Evolutionary conservation across 1,140 invertebrate genomes (phyloP), one percentile per base, ranked within the genome.

Genomic region (Drosophila suzukii): DNA sequence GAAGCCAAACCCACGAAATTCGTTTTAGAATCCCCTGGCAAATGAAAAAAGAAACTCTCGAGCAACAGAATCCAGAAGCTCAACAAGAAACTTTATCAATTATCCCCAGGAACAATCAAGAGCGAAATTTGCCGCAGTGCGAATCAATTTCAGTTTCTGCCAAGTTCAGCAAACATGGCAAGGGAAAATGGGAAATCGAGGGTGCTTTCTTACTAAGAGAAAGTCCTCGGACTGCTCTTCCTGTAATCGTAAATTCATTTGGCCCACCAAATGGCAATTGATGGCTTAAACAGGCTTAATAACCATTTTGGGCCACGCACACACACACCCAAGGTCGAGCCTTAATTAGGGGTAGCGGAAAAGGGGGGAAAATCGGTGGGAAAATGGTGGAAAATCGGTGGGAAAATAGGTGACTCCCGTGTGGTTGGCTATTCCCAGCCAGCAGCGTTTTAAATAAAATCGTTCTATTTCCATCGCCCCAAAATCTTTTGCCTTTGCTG

Each of bases 161-260:
- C 66, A 60, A 46, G 46, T 53, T 50, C 60, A 43, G 36, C 54
- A 24, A 66, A 30, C 17, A 51, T 13, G n/a, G 30, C 13, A 6
- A 12, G 24, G 39, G 6, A n/a, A n/a, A 8, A 6, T n/a, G 24
- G n/a, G 4, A 0, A 10, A 11, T 5, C 4, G 13, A 30, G 6
- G 49, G n/a, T 50, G 27, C 30, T 34, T 51, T 20, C 49, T 8
- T 51, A 4, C 27, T 34, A 10, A 0, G 7, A 15, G 7, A 56
- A 10, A 10, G 32, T 34, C 27, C 27, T 27, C 27, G 17, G 12
- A 12, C 7, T 27, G 20, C 65, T 39, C 55, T 34, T 50, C 38
- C 53, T 30, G 51, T 38, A 71, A 71, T 72, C 73, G 73, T 75
- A 75, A 75, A 67, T 75, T 75, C 73, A 75, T 75, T 75, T 75